Percentiles rank a stretch among this genome's conserved stretches.
Conservation (phyloP, 2,113 vertebrate genomes). For the Trematomus loennbergii region DNA sequence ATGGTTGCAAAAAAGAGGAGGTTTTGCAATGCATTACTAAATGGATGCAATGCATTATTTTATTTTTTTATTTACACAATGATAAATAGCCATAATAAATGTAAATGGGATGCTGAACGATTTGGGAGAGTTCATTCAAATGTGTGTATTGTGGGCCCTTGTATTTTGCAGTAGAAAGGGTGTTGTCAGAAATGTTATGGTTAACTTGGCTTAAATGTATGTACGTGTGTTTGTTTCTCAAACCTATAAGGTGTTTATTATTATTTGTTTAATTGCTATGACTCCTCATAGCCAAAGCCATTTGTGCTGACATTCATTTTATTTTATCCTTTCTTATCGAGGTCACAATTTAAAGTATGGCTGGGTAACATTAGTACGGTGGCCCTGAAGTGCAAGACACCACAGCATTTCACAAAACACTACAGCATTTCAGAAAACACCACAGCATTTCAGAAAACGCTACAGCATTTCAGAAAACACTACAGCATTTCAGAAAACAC, state of each 20-base stretch:
- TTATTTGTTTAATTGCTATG: neutral
- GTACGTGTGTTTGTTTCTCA: no score
- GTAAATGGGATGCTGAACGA: neutral
- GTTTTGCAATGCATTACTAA: neutral
- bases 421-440: no score
- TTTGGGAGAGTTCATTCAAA: neutral
- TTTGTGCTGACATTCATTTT: neutral
- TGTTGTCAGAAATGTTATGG: no score
- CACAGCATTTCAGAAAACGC: no score
- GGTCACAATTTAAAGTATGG: neutral
- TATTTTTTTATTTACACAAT: no score
- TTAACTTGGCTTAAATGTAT: no score
- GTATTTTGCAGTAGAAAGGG: neutral
- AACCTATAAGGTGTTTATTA: no score
- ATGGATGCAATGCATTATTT: neutral
- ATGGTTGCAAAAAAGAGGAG: neutral
- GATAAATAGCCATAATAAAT: neutral
- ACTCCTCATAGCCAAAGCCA: neutral
- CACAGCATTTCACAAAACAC: no score
- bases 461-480: no score
- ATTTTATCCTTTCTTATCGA: neutral
- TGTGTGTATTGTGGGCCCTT: neutral
- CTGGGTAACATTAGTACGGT: no score
- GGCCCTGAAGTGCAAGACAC: no score
- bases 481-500: no score